Evolutionary conservation across 2,888 invertebrate species (phyloP), one percentile per base, ranked within the genome.

Genomic region (Drosophila picticornis): DNA sequence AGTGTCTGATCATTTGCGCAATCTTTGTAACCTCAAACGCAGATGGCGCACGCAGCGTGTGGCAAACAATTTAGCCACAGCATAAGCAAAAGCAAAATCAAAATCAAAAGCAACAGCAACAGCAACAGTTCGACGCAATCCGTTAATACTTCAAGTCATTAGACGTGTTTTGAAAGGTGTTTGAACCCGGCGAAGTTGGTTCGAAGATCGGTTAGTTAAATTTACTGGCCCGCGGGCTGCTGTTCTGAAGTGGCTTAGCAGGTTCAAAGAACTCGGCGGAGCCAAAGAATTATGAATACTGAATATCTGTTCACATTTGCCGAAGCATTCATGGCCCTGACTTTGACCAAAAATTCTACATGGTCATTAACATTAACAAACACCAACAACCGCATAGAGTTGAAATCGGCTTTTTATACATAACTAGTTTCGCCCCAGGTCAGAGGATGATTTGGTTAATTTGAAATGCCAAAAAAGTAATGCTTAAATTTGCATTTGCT

Each of bases 131-230:
- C 40, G 60, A 75, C 75, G 72, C 83, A 73, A 73, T 61, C 81
- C 81, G 81, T 84, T 71, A 60, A 78, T 72, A 68, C 66, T 72
- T 79, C 56, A 81, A 72, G 84, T 86, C 89, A 86, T 81, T 84
- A 84, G 80, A 83, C 88, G 85, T 75, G 81, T 75, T 81, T 77
- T 51, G 74, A 85, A 85, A 86, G 90, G 90, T 85, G 88, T 83
- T 88, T 90, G 85, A 86, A 88, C 85, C 74, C 88, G 72, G 40
- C 43, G 27, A 65, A 69, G 51, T 65, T 32, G n/a, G 11, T 43
- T 34, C 31, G 36, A 38, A 19, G 48, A 55, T 62, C 63, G 11
- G 22, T 51, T 52, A 52, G 64, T 29, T 70, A 22, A 67, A 72
- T 64, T 58, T 61, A 77, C 67, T 68, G 65, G 65, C 81, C 65